Base-by-base conservation (phyloP, 64 coral and sea anemone genomes). In the Orbicella faveolata region DNA sequence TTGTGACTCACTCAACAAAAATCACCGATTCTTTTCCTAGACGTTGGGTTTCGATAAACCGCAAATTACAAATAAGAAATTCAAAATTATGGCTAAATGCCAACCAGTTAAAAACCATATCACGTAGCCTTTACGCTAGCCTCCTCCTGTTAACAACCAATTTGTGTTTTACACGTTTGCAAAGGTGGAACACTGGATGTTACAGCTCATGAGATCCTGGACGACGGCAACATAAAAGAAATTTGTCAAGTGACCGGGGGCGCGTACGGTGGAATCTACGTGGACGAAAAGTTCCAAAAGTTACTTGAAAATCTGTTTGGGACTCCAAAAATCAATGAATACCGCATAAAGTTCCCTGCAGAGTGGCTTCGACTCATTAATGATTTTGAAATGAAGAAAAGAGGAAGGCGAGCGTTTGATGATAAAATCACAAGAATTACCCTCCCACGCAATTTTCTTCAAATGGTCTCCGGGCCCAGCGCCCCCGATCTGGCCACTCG, bases 381-480 rank as follows among this genome's bases (percentile, higher is more conserved):
- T 16, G 79, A 82, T 18, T 82, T 82, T 62, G 79, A 82, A 61
- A 53, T 82, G 52, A 82, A 82, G 23, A 82, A 82, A 53, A 53
- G 79, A 25, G 73, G 86, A 88, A 33, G 86, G n/a, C 34, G 86
- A 36, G 86, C 86, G 19, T 62, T 88, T 76, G 86, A 88, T 12
- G 72, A 48, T 2, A 76, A 15, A 15, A 18, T 52, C 26, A 88
- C 86, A 4, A 72, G 86, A 18, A 15, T 88, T 18, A 34, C 51
- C 0, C 37, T 88, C 21, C 86, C 86, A 34, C 48, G 72, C 7
- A 59, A 44, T 52, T 76, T 88, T 30, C 8, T 88, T 30, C 62
- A 52, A 5, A 35, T 76, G 25, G 51, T 88, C 2, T 76, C 52
- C 36, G 61, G 30, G 25, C 4, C 10, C 20, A 9, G 52, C 21